phyloP scores from a whole-genome alignment of 2,797 vertebrate genomes.

The Pogonophryne albipinna region DNA sequence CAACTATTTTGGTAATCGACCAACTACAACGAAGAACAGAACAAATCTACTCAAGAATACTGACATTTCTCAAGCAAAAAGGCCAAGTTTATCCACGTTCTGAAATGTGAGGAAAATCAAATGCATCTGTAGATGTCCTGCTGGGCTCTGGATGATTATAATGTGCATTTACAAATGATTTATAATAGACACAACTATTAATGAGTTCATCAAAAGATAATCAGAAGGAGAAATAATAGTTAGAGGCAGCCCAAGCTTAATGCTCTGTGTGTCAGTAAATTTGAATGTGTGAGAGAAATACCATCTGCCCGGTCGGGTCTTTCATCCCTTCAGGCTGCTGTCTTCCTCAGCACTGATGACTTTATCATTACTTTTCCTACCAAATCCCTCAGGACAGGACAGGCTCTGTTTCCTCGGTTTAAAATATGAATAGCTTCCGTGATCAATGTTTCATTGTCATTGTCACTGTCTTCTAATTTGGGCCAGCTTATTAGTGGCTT shows the following conservation, averaged over 20 bases:
- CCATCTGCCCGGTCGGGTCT: slow-evolving; percentile 29
- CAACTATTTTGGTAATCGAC: too few relatives aligned
- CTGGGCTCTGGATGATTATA: neutral
- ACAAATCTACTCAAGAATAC: too few relatives aligned
- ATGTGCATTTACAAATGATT: neutral
- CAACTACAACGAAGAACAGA: too few relatives aligned
- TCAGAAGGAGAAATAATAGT: neutral
- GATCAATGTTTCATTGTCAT: slow-evolving; percentile 82
- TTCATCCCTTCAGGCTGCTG: slow-evolving; percentile 51
- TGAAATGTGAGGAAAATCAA: neutral
- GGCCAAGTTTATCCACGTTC: neutral
- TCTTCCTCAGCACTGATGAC: slow-evolving; percentile 57
- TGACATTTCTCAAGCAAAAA: neutral
- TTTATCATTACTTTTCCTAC: slow-evolving; percentile 49
- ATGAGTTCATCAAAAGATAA: neutral
- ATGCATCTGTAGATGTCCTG: neutral
- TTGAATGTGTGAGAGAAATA: slow-evolving; percentile 22
- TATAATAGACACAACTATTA: neutral
- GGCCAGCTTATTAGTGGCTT: slow-evolving; percentile 65
- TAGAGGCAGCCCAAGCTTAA: neutral
- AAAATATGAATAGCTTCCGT: slow-evolving; percentile 73
- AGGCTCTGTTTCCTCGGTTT: slow-evolving; percentile 44
- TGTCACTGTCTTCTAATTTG: slow-evolving; percentile 74
- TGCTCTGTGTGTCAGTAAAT: slow-evolving; percentile 14
- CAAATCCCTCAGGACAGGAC: slow-evolving; percentile 21